A percentile compares a stretch with the other conserved stretches of the same genome.
Evolutionary conservation across 2,797 vertebrate species (phyloP).

Genomic region (Labroides dimidiatus): DNA sequence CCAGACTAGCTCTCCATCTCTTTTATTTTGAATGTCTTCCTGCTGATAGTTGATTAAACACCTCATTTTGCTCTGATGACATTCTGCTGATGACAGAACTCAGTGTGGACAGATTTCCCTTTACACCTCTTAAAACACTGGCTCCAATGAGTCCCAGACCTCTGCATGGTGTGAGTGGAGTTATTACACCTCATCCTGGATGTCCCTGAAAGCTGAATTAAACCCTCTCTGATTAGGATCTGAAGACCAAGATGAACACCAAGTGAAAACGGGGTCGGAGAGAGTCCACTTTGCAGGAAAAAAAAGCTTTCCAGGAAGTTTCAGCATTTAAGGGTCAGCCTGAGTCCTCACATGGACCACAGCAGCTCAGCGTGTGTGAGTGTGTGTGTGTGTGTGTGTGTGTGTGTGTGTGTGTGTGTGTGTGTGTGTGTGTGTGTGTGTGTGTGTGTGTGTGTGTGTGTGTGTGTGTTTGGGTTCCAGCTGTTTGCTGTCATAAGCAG

Average conservation of each 20-base stretch:
- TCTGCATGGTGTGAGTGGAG: not conserved
- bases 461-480: slow-evolving; percentile 8
- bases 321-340: not conserved
- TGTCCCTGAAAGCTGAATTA: not conserved
- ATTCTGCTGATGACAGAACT: not conserved
- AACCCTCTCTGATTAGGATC: not conserved
- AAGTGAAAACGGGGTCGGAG: not conserved
- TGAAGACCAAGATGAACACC: not conserved
- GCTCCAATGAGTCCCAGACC: not conserved
- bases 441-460: slow-evolving; percentile 5
- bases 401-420: slow-evolving; percentile 5
- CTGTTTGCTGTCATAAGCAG: slow-evolving; percentile 1
- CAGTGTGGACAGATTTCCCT: not conserved
- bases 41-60: not conserved
- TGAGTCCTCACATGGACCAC: not conserved
- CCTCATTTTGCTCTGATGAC: not conserved
- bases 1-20: not conserved
- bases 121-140: not conserved
- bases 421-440: slow-evolving; percentile 7
- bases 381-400: slow-evolving; percentile 7
- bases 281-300: slow-evolving; percentile 11
- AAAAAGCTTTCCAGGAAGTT: slow-evolving; percentile 14
- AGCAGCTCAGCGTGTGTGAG: not conserved
- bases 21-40: not conserved
- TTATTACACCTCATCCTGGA: not conserved